phyloP scores from a whole-genome alignment of 2,797 vertebrate species.

The Mus minutoides region DNA sequence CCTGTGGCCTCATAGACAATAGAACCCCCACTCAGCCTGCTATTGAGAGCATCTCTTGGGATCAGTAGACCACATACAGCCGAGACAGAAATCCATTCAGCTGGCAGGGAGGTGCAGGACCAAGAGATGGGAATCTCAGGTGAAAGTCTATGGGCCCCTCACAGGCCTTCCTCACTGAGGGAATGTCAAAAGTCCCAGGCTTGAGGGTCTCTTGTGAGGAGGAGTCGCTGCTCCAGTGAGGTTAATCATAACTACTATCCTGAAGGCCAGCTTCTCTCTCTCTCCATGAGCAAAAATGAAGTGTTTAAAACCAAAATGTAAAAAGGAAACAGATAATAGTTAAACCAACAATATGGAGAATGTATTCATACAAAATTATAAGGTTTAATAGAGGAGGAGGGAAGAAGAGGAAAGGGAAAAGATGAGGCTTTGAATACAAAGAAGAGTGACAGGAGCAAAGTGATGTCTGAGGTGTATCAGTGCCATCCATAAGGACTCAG shows the following conservation, averaged over 20 bases:
- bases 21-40: too few species aligned
- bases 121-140: not conserved
- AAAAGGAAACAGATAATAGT: not conserved
- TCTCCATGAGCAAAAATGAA: not conserved
- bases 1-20: not conserved
- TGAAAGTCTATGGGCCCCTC: not conserved
- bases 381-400: not conserved
- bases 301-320: constrained; percentile 31
- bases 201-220: not conserved
- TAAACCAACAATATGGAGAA: constrained; percentile 7
- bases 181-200: not conserved
- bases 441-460: constrained; percentile 8
- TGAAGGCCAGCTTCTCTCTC: not conserved
- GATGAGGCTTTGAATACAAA: not conserved
- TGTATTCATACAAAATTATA: not conserved
- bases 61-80: not conserved
- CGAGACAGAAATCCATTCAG: not conserved
- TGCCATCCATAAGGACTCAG: not conserved
- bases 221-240: not conserved
- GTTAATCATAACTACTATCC: not conserved
- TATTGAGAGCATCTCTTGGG: too few species aligned
- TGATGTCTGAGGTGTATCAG: not conserved
- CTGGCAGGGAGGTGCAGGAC: not conserved
- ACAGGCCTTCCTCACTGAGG: not conserved
- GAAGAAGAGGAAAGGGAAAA: not conserved